Evolutionary conservation across 2,797 vertebrate genomes (phyloP).

Genomic region (Kryptolebias ocellatus): DNA sequence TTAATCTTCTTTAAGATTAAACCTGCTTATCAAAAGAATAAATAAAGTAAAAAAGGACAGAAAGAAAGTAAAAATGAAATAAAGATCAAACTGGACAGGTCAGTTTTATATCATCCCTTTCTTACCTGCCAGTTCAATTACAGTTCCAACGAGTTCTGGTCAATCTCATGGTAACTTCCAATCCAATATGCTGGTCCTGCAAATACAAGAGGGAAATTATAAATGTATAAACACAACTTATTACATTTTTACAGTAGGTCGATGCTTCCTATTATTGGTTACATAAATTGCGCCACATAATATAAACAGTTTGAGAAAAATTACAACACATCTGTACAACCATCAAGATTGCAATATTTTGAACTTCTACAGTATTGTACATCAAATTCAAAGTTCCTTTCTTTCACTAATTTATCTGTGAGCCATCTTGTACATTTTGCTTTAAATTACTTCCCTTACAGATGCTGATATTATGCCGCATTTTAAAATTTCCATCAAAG

Average conservation of each 20-base stretch:
- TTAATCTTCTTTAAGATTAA: neutral
- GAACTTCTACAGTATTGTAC: constrained; percentile 47
- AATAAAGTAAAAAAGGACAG: too few relatives aligned
- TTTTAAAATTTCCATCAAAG: constrained; percentile 50
- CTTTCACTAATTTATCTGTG: constrained; percentile 68
- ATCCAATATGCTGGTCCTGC: constrained; percentile 61
- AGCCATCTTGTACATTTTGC: constrained; percentile 68
- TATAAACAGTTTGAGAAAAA: constrained; percentile 50
- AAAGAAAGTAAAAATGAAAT: too few relatives aligned
- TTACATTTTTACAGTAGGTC: too few relatives aligned
- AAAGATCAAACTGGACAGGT: too few relatives aligned
- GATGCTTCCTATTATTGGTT: neutral
- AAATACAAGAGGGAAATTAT: constrained; percentile 42
- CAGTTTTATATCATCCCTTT: neutral
- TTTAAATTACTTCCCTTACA: constrained; percentile 55
- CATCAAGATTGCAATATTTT: constrained; percentile 42
- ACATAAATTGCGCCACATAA: constrained; percentile 23
- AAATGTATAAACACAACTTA: neutral
- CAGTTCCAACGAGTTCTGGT: constrained; percentile 62
- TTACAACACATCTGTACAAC: constrained; percentile 45
- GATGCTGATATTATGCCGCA: constrained; percentile 45
- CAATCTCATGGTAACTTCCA: constrained; percentile 66
- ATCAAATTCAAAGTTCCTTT: constrained; percentile 65
- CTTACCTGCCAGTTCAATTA: constrained; percentile 80
- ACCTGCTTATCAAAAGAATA: neutral